phyloP scores from a whole-genome alignment of 92 coral and sea anemone genomes.

The Isaurus tuberculatus region DNA sequence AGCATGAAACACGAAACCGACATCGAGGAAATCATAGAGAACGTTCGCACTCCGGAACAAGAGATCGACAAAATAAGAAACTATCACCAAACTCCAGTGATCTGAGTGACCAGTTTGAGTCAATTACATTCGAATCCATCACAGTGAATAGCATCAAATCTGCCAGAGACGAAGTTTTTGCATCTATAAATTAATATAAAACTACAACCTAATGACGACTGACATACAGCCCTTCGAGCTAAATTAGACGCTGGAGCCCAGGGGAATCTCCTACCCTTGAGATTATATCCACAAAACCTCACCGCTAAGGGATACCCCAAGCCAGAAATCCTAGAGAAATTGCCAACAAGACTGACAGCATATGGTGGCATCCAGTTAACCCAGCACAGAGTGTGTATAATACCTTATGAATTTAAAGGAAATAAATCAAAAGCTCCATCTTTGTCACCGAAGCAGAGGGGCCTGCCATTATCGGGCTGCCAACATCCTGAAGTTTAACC shows the following conservation, averaged over 20 bases:
- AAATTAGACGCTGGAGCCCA: conserved; percentile 58
- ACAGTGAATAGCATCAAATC: conserved; percentile 22
- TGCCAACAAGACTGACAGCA: background rate
- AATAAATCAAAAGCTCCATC: conserved; percentile 36
- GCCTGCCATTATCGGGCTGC: conserved; percentile 54
- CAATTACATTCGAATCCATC: conserved; percentile 49
- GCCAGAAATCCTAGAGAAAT: conserved; percentile 1
- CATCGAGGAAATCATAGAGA: background rate
- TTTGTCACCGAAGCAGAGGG: conserved; percentile 52
- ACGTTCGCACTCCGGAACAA: conserved; percentile 20
- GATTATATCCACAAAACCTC: conserved; percentile 60
- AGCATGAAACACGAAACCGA: background rate
- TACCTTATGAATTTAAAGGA: conserved; percentile 32
- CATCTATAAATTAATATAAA: background rate
- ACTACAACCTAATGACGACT: background rate
- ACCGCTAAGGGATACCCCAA: conserved; percentile 32
- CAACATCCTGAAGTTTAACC: conserved; percentile 22
- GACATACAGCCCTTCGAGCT: background rate
- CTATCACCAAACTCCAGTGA: conserved; percentile 15
- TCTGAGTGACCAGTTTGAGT: conserved; percentile 45
- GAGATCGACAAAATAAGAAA: conserved; percentile 5
- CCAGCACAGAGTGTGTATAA: conserved; percentile 36
- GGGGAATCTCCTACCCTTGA: conserved; percentile 15
- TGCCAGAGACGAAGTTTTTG: background rate
- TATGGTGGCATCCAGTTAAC: conserved; percentile 27